Percentiles rank a stretch among this genome's conserved stretches.
phyloP scores from a whole-genome alignment of 2,888 invertebrate species.

The Microchrysa polita region DNA sequence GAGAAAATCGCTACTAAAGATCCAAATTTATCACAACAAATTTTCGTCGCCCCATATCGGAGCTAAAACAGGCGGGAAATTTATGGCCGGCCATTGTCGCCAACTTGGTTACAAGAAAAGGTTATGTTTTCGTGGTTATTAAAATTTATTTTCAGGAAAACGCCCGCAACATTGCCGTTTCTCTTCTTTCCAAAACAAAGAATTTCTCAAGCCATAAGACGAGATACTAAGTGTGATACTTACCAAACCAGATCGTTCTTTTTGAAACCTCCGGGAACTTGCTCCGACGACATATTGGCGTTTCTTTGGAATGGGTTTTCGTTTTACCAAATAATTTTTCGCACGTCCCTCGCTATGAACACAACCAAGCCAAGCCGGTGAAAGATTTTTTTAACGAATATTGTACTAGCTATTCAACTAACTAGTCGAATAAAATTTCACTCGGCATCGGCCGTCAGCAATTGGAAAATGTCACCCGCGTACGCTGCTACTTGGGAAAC shows the following conservation, averaged over 20 bases:
- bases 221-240: too few relatives aligned
- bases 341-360: too few relatives aligned
- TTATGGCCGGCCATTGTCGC: constrained; percentile 30
- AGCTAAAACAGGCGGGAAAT: constrained; percentile 32
- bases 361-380: too few relatives aligned
- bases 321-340: too few relatives aligned
- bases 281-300: constrained; percentile 31
- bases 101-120: constrained; percentile 17
- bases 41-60: not conserved
- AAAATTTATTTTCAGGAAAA: not conserved
- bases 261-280: constrained; percentile 5
- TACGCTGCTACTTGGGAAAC: not conserved
- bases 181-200: too few relatives aligned
- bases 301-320: not conserved
- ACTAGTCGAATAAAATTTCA: too few relatives aligned
- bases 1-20: not conserved
- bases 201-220: too few relatives aligned
- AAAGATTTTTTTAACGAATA: too few relatives aligned
- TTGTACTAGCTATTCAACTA: too few relatives aligned
- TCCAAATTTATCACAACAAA: not conserved
- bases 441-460: not conserved
- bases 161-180: not conserved
- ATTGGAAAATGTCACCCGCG: constrained; percentile 19
- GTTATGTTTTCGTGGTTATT: too few relatives aligned
- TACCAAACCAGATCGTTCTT: constrained; percentile 41